Conservation (phyloP, 1,140 invertebrate genomes). For the Papilio aristodemus region DNA sequence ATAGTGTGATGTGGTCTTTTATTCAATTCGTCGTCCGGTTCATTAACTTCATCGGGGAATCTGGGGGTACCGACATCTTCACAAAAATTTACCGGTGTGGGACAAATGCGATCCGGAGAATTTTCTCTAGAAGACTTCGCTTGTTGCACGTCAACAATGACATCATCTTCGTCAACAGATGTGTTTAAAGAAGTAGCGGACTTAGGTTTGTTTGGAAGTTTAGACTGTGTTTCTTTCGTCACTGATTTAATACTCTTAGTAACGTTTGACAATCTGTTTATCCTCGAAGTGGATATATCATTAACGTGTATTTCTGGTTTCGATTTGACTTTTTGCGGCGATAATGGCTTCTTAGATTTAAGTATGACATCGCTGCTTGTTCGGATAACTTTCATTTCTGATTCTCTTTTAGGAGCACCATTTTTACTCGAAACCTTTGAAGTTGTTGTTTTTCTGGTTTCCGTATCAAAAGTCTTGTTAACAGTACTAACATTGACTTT, state of each 20-base stretch:
- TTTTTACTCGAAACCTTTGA: constrained; percentile 55
- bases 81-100: constrained; percentile 81
- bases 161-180: constrained; percentile 72
- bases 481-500: constrained; percentile 41
- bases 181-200: constrained; percentile 72
- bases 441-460: constrained; percentile 47
- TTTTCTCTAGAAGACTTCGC: constrained; percentile 87
- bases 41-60: constrained; percentile 85
- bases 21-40: constrained; percentile 84
- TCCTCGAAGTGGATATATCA: constrained; percentile 54
- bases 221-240: constrained; percentile 56
- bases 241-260: constrained; percentile 70
- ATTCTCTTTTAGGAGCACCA: constrained; percentile 64
- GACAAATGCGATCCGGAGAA: constrained; percentile 84
- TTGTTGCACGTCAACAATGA: constrained; percentile 84
- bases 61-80: constrained; percentile 83
- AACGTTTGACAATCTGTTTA: constrained; percentile 56
- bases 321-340: constrained; percentile 69
- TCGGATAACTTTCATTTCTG: constrained; percentile 77
- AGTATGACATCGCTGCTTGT: constrained; percentile 81
- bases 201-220: constrained; percentile 72
- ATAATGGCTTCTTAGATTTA: constrained; percentile 71
- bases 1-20: constrained; percentile 69
- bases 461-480: constrained; percentile 47
- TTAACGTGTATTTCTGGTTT: constrained; percentile 76